A percentile compares a stretch with the other conserved stretches of the same genome.
These are phyloP conservation scores for Drosophila ironensis DNA, from an alignment of 1,140 invertebrate genomes.

Conservation along the genomic window DNA sequence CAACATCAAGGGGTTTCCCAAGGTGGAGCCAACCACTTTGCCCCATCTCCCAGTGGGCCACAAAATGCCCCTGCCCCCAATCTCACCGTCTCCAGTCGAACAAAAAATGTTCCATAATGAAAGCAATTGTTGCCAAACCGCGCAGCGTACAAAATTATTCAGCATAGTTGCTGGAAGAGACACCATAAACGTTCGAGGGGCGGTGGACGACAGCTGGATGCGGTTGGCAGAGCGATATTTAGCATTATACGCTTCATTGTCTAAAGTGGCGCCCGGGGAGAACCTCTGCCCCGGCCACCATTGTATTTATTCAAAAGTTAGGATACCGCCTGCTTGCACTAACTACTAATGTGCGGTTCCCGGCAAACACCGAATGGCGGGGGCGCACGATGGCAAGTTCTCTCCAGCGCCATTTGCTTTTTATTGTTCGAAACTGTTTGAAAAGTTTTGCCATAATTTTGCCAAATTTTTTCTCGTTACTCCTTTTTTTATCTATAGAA, in stretches of 20 bases:
- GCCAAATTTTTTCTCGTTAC: slow-evolving; percentile 18
- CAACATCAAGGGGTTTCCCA: slow-evolving; percentile 70
- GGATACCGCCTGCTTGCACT: slow-evolving; percentile 74
- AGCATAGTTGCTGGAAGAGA: slow-evolving; percentile 48
- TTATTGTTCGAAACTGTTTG: slow-evolving; percentile 74
- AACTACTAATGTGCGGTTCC: slow-evolving; percentile 77
- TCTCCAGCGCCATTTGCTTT: slow-evolving; percentile 73
- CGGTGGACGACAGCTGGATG: slow-evolving; percentile 48
- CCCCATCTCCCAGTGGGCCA: background rate
- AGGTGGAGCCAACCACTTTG: slow-evolving; percentile 45
- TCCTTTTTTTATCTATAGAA: slow-evolving; percentile 22
- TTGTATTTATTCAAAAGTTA: slow-evolving; percentile 79
- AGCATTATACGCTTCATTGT: slow-evolving; percentile 79
- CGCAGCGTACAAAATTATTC: slow-evolving; percentile 74
- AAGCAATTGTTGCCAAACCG: slow-evolving; percentile 80
- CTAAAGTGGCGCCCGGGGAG: slow-evolving; percentile 73
- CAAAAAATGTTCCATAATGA: slow-evolving; percentile 69
- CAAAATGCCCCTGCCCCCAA: background rate
- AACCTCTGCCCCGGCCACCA: slow-evolving; percentile 9
- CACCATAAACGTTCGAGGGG: background rate
- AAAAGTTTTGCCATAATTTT: slow-evolving; percentile 76
- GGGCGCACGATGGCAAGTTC: slow-evolving; percentile 47
- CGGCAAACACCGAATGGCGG: slow-evolving; percentile 33
- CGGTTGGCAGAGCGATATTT: slow-evolving; percentile 71
- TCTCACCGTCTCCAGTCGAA: slow-evolving; percentile 13